A percentile compares a stretch with the other conserved stretches of the same genome.
Evolutionary conservation across 2,113 vertebrate genomes (phyloP).

Genomic region (Sphaerodactylus townsendi): DNA sequence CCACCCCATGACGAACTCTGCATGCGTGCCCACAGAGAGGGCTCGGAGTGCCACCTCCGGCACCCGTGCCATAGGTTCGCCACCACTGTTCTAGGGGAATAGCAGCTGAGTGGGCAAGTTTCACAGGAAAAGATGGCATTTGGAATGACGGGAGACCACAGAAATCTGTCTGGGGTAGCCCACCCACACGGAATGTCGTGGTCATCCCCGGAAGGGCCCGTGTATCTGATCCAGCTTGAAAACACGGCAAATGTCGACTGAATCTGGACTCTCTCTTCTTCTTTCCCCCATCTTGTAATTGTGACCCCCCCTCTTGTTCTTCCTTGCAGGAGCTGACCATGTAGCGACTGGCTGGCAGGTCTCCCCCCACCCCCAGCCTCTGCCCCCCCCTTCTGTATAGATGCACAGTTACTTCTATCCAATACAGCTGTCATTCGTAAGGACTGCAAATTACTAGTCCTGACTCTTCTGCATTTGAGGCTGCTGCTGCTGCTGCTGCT

Average conservation of each 20-base stretch:
- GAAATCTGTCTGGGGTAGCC: no score
- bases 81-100: no score
- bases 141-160: no score
- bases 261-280: background rate
- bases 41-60: no score
- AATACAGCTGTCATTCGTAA: constrained; percentile 36
- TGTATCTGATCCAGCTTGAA: background rate
- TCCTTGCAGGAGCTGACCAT: constrained; percentile 77
- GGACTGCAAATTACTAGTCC: constrained; percentile 11
- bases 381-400: constrained; percentile 43
- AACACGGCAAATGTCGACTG: background rate
- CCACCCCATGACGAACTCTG: no score
- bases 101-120: no score
- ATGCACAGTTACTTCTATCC: constrained; percentile 53
- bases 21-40: no score
- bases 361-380: background rate
- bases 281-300: background rate
- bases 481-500: no score
- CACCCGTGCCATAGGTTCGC: no score
- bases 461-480: background rate
- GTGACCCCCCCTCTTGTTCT: background rate
- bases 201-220: background rate
- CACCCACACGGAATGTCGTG: background rate
- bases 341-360: constrained; percentile 59
- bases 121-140: background rate